A percentile compares a stretch with the other conserved stretches of the same genome.
Conservation (phyloP, 2,797 vertebrate species). For the Triplophysa yarkandensis region DNA sequence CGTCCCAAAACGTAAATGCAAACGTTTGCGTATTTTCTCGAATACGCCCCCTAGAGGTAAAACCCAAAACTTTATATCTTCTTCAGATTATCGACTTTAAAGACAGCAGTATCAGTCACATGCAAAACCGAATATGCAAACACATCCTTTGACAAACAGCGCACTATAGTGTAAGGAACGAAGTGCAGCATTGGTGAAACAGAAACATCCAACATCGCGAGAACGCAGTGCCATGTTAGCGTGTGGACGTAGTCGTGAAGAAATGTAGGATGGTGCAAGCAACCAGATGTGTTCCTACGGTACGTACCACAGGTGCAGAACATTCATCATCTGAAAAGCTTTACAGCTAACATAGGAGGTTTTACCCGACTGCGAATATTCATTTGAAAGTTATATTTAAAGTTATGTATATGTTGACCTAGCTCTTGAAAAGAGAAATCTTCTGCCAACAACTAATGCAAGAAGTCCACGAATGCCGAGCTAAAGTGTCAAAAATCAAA, state of each 20-base stretch:
- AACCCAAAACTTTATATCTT: not conserved
- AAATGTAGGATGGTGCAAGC: not conserved
- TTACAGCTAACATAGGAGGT: not conserved
- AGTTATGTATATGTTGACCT: not conserved
- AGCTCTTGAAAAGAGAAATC: not conserved
- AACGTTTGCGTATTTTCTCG: not conserved
- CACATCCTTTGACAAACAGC: slow-evolving; percentile 1
- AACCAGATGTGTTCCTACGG: slow-evolving; percentile 11
- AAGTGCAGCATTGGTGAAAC: not conserved
- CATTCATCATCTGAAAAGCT: not conserved
- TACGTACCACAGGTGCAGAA: not conserved
- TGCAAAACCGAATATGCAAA: slow-evolving; percentile 19
- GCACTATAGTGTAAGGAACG: not conserved
- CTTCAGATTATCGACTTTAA: slow-evolving; percentile 1
- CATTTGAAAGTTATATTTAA: not conserved
- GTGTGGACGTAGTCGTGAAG: not conserved
- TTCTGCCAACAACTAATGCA: not conserved
- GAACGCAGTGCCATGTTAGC: not conserved
- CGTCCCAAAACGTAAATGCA: not conserved
- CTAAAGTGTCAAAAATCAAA: not conserved
- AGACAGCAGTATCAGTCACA: slow-evolving; percentile 4
- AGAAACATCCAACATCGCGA: not conserved
- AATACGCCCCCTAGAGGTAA: not conserved
- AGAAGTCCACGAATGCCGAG: not conserved
- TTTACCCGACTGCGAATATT: not conserved